A percentile compares a stretch with the other conserved stretches of the same genome.
These are phyloP conservation scores for Azemiops feae DNA, from an alignment of 2,113 vertebrate species.

Conservation along the genomic window DNA sequence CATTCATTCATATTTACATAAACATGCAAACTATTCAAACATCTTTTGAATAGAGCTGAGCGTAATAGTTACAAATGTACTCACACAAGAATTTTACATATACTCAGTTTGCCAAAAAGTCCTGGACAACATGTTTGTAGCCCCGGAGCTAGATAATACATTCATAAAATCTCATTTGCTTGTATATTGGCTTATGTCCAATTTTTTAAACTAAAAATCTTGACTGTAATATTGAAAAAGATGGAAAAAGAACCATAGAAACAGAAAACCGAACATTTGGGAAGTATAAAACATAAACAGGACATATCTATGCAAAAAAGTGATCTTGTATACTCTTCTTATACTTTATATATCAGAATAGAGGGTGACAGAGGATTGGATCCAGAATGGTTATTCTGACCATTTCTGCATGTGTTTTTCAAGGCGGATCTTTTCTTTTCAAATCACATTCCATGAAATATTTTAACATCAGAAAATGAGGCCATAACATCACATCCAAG, in stretches of 20 bases:
- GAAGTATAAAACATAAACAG: background rate
- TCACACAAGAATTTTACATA: background rate
- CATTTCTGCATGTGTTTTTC: background rate
- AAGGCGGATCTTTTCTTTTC: background rate
- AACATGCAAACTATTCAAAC: background rate
- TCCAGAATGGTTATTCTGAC: background rate
- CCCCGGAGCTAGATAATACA: background rate
- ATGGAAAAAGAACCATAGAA: background rate
- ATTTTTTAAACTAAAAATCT: background rate
- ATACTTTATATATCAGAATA: background rate
- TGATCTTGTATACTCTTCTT: background rate
- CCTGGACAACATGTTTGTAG: rapidly evolving
- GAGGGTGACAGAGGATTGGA: background rate
- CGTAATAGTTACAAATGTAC: background rate
- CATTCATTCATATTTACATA: background rate
- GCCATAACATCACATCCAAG: background rate
- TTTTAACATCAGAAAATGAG: background rate
- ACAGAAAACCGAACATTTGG: background rate
- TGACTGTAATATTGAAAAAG: background rate
- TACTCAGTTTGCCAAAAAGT: background rate
- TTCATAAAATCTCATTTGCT: background rate
- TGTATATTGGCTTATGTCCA: background rate
- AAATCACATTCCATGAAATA: background rate
- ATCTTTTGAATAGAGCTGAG: background rate
- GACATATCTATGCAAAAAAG: background rate